Evolutionary conservation across 1,140 invertebrate species (phyloP), one percentile per base, ranked within the genome.

Genomic region (Drosophila takahashii): DNA sequence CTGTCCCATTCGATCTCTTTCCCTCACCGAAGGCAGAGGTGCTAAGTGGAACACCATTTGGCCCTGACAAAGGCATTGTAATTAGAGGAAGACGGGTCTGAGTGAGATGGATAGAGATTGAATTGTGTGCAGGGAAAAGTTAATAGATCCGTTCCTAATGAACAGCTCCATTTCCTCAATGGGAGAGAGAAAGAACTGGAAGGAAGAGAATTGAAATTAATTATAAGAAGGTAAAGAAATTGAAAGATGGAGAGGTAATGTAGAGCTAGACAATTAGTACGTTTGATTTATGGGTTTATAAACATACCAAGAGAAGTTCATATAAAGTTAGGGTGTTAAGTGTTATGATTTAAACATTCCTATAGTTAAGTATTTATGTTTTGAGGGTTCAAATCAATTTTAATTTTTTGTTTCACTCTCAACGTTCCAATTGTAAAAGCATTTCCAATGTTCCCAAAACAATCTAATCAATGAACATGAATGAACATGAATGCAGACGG

Each of bases 31-130:
- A 32, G n/a, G 15, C 1, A 27, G 60, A 85, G 81, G 76, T 83
- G 81, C 44, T 81, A 79, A 81, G 61, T 79, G 76, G 76, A 54
- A 76, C 65, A 54, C 47, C 65, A 70, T 76, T 61, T 56, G 61
- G 50, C 74, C 56, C 57, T 75, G 65, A 76, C 77, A 66, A 76
- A 77, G 56, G 59, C 45, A 79, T 52, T 58, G 75, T 47, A 32
- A 75, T 69, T 50, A 54, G 37, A 37, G 66, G 8, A 41, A 22
- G 51, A 32, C n/a, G 27, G 27, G n/a, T n/a, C n/a, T 32, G 47
- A 50, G 47, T 50, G 47, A 50, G 26, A 51, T 52, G 48, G 27
- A 53, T 36, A 61, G 1, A n/a, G 22, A 65, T 50, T 50, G 26
- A 56, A 39, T 10, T 54, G 27, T 32, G 37, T 22, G 57, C 42